phyloP scores from a whole-genome alignment of 2,888 invertebrate genomes.

The Alsophila aescularia region DNA sequence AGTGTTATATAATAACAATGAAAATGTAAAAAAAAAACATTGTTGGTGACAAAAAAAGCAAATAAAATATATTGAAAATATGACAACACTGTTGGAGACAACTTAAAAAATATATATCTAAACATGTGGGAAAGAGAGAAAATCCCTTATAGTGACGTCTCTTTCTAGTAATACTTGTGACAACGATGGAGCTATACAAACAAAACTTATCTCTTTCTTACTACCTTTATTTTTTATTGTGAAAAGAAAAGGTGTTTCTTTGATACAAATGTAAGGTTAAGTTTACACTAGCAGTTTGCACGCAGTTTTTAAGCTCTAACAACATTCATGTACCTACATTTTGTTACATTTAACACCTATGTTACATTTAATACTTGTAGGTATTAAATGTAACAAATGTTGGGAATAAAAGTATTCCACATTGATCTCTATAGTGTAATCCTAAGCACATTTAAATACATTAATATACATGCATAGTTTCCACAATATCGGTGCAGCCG shows the following conservation, averaged over 20 bases:
- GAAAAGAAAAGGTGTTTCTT: too few species aligned
- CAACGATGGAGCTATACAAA: not conserved
- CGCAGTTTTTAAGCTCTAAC: not conserved
- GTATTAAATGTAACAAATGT: too few species aligned
- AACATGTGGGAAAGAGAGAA: not conserved
- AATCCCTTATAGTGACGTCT: not conserved
- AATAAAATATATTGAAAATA: not conserved
- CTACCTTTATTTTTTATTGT: too few species aligned
- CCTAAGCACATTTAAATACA: too few species aligned
- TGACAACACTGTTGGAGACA: not conserved
- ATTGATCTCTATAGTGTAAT: too few species aligned
- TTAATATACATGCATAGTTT: too few species aligned
- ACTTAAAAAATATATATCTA: too few species aligned
- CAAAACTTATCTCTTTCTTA: not conserved
- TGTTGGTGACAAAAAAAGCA: not conserved
- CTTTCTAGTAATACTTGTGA: not conserved
- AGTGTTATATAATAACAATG: not conserved
- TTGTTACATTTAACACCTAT: too few species aligned
- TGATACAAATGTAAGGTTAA: not conserved
- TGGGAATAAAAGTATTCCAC: too few species aligned
- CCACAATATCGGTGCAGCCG: too few species aligned
- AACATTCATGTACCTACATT: too few species aligned
- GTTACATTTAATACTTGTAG: too few species aligned
- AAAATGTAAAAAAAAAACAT: not conserved
- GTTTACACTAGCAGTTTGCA: slow-evolving; percentile 5